Conservation (phyloP, 2,797 vertebrate genomes). For the Clarias platycephalus region DNA sequence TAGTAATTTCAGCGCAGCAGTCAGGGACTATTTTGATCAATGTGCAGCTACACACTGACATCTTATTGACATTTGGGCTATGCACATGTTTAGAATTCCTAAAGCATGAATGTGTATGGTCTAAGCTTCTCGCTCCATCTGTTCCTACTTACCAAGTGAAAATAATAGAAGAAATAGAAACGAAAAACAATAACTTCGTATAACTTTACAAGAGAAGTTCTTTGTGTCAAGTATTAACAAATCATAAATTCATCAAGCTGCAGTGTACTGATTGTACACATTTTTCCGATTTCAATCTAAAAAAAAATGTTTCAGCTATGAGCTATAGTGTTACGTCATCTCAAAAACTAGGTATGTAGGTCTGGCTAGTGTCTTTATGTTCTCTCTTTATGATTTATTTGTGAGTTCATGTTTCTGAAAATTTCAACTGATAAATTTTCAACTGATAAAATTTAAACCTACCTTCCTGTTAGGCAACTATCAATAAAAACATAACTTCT, state of each 20-base stretch:
- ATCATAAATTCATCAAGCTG: neutral
- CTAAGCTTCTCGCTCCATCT: constrained; percentile 63
- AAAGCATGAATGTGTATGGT: constrained; percentile 56
- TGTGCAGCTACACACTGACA: constrained; percentile 58
- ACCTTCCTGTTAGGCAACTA: neutral
- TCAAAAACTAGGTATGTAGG: neutral
- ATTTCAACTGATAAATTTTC: neutral
- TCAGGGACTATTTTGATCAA: constrained; percentile 60
- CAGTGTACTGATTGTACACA: neutral
- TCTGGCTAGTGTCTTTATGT: neutral
- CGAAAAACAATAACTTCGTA: constrained; percentile 39
- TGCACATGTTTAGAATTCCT: constrained; percentile 66
- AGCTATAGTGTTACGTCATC: neutral
- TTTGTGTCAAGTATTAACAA: constrained; percentile 15
- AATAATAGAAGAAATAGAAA: constrained; percentile 18
- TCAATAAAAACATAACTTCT: neutral
- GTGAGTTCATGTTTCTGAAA: neutral
- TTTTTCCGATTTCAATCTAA: neutral
- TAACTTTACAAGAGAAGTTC: constrained; percentile 43
- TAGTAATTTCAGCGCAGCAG: constrained; percentile 46
- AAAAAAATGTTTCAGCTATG: neutral
- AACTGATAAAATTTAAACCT: too few species aligned
- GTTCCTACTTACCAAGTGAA: constrained; percentile 49
- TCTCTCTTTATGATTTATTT: neutral
- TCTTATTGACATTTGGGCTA: constrained; percentile 71